Percentiles rank a stretch among this genome's conserved stretches.
Conservation (phyloP, 2,888 invertebrate genomes). For the Rotaria socialis region DNA sequence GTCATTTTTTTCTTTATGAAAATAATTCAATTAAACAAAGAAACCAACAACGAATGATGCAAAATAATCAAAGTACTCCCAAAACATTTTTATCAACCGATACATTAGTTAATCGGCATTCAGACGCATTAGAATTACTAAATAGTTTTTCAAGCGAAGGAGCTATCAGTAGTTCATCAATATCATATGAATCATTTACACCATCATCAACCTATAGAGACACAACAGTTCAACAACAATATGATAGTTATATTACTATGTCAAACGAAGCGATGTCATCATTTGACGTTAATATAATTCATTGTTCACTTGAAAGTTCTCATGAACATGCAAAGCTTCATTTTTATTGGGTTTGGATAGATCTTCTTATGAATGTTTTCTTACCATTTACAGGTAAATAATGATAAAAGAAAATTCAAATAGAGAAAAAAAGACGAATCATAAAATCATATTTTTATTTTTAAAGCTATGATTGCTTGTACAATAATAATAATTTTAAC, state of each 20-base stretch:
- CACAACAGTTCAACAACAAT: neutral
- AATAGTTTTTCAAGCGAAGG: neutral
- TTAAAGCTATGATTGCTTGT: constrained; percentile 15
- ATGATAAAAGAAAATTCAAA: neutral
- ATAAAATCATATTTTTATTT: too few relatives aligned
- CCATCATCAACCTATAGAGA: neutral
- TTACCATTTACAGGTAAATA: constrained; percentile 41
- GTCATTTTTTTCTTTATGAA: constrained; percentile 44
- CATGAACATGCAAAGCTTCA: neutral
- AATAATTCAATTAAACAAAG: neutral
- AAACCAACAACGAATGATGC: neutral
- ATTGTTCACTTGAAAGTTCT: constrained; percentile 42
- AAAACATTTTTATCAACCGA: neutral
- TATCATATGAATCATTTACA: neutral
- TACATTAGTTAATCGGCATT: too few relatives aligned
- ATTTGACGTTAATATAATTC: constrained; percentile 40
- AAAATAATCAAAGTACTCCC: neutral
- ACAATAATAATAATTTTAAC: constrained; percentile 20
- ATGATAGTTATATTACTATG: neutral
- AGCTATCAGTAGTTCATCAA: neutral
- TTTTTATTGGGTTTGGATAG: constrained; percentile 36
- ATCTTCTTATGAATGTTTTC: constrained; percentile 44
- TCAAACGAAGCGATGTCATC: neutral
- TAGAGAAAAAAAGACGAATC: neutral
- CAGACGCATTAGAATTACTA: neutral